Conservation (phyloP, 2,888 invertebrate genomes). For the Bembecia ichneumoniformis region DNA sequence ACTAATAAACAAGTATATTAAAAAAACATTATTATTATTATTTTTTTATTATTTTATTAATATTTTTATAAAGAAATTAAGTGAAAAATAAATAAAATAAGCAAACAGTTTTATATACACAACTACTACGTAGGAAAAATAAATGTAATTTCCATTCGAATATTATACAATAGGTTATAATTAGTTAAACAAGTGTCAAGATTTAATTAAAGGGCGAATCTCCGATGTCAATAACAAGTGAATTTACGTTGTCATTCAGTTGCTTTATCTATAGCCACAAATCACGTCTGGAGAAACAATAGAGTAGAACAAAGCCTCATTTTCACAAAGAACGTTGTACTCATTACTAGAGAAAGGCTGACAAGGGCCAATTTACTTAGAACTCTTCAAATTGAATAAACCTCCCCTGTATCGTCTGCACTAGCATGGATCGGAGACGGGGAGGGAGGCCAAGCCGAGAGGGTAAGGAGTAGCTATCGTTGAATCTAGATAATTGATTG, state of each 20-base stretch:
- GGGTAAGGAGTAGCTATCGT: conserved; percentile 10
- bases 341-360: conserved; percentile 30
- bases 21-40: too few relatives aligned
- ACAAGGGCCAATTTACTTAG: conserved; percentile 21
- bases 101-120: too few relatives aligned
- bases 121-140: too few relatives aligned
- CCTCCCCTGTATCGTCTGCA: conserved; percentile 9
- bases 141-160: too few relatives aligned
- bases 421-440: not conserved
- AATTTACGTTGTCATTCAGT: conserved; percentile 7
- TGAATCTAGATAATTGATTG: conserved; percentile 38
- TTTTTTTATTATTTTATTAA: too few relatives aligned
- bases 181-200: too few relatives aligned
- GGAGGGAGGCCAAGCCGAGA: not conserved
- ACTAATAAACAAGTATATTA: too few relatives aligned
- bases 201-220: not conserved
- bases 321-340: conserved; percentile 30
- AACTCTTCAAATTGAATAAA: conserved; percentile 22
- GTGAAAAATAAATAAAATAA: too few relatives aligned
- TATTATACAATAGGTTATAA: too few relatives aligned
- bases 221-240: not conserved
- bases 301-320: conserved; percentile 27
- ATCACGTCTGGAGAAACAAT: conserved; percentile 27
- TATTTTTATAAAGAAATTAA: too few relatives aligned
- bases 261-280: conserved; percentile 33